Evolutionary conservation across 2,113 vertebrate genomes (phyloP).

Genomic region (Uropsilus gracilis): DNA sequence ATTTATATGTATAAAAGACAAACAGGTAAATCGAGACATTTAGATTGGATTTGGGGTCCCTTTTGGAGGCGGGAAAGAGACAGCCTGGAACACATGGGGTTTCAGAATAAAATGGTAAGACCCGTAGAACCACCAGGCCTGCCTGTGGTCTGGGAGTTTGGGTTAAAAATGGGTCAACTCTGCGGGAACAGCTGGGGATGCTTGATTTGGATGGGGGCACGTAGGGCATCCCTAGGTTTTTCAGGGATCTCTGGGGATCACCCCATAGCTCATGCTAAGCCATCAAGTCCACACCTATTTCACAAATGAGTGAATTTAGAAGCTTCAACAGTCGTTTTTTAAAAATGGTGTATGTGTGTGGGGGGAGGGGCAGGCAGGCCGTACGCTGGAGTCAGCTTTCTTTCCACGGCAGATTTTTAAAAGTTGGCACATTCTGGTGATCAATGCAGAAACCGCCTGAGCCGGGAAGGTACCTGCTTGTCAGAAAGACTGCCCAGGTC

Average conservation of each 20-base stretch:
- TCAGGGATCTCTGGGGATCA: conserved; percentile 53
- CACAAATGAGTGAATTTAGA: conserved; percentile 51
- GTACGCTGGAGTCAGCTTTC: conserved; percentile 3
- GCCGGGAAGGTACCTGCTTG: background rate
- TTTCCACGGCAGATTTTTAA: background rate
- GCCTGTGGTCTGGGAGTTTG: conserved; percentile 64
- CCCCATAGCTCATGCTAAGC: background rate
- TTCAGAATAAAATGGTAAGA: conserved; percentile 60
- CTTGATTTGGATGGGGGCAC: background rate
- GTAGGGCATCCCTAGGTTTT: conserved; percentile 32
- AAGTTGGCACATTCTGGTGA: background rate
- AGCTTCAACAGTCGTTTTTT: background rate
- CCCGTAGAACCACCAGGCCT: conserved; percentile 41
- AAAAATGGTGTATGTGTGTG: too few relatives aligned
- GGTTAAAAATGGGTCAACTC: conserved; percentile 82
- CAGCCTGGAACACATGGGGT: conserved; percentile 48
- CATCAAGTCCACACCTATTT: conserved; percentile 59
- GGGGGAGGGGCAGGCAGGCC: background rate
- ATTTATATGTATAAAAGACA: conserved; percentile 91
- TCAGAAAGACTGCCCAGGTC: conserved; percentile 31
- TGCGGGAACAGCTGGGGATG: conserved; percentile 23
- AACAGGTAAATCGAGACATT: conserved; percentile 86
- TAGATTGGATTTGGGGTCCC: conserved; percentile 85
- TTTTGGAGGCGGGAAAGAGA: conserved; percentile 80
- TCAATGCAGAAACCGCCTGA: background rate